Evolutionary conservation across 2,797 vertebrate genomes (phyloP).

Genomic region (Gymnodraco acuticeps): DNA sequence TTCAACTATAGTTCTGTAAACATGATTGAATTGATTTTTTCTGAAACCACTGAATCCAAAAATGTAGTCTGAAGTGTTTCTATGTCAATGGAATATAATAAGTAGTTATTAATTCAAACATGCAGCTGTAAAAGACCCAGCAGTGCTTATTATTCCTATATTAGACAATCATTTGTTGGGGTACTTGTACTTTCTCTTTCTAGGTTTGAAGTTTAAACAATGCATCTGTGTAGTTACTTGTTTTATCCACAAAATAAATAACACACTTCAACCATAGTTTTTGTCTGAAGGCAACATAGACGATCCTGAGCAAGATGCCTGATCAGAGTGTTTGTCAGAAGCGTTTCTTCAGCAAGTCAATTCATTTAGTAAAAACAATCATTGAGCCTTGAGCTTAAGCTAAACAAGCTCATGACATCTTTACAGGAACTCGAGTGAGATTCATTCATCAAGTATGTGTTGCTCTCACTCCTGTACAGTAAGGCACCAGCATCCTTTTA

Average conservation of each 20-base stretch:
- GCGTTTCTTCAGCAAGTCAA: slow-evolving; percentile 1
- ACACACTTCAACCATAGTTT: slow-evolving; percentile 1
- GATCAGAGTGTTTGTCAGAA: not conserved
- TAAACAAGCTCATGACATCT: not conserved
- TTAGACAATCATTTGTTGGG: accelerated
- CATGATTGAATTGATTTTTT: not conserved
- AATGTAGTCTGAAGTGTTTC: not conserved
- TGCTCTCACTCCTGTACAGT: not conserved
- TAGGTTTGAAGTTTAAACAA: not conserved
- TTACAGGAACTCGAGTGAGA: slow-evolving; percentile 1
- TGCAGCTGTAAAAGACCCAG: not conserved
- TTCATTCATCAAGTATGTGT: not conserved
- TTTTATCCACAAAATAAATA: not conserved
- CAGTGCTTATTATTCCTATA: not conserved
- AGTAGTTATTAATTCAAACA: not conserved
- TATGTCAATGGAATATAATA: not conserved
- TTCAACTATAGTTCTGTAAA: not conserved
- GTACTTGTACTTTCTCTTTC: not conserved
- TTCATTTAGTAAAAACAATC: slow-evolving; percentile 6
- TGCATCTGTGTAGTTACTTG: not conserved
- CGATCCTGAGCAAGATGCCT: slow-evolving; percentile 11
- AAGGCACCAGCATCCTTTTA: slow-evolving; percentile 3
- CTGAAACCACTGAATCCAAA: not conserved
- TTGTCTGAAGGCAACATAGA: slow-evolving; percentile 3
- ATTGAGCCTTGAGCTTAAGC: not conserved